Conservation (phyloP, 2,797 vertebrate genomes). For the Acestrorhynchus altus region DNA sequence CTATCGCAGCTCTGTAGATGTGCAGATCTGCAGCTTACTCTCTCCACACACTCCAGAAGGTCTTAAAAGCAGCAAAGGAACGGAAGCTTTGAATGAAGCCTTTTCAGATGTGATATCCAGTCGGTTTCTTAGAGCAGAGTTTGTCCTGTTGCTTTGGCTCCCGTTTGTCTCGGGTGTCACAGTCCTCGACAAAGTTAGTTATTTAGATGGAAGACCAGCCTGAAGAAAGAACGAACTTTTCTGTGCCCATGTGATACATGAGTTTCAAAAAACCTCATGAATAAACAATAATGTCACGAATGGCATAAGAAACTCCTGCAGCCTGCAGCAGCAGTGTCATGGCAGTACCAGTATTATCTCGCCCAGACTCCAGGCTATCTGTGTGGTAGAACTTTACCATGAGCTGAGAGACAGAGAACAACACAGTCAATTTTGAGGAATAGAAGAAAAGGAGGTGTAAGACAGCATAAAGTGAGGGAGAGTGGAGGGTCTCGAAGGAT, state of each 20-base stretch:
- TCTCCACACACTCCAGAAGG: too few species aligned
- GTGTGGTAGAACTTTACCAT: too few species aligned
- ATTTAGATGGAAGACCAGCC: background rate
- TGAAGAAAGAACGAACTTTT: background rate
- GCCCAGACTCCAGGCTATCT: slow-evolving; percentile 33
- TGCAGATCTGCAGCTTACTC: too few species aligned
- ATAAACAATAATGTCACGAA: slow-evolving; percentile 35
- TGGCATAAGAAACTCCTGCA: background rate
- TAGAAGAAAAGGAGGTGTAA: background rate
- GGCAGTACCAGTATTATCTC: slow-evolving; percentile 11
- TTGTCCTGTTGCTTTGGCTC: background rate
- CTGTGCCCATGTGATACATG: slow-evolving; percentile 19
- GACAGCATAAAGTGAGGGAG: background rate
- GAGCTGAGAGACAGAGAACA: slow-evolving; percentile 15
- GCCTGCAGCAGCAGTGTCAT: background rate
- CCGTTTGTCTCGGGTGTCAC: too few species aligned
- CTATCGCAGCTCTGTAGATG: too few species aligned
- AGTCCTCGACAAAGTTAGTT: background rate
- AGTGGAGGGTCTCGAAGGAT: slow-evolving; percentile 18
- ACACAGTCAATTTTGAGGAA: slow-evolving; percentile 32
- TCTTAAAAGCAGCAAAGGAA: too few species aligned
- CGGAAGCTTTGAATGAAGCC: background rate
- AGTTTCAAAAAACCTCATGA: slow-evolving; percentile 15
- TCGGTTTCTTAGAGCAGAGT: too few species aligned
- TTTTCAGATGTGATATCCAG: background rate